These are phyloP conservation scores for Molossus alvarezi DNA, from an alignment of 2,797 vertebrate species.

Conservation along the genomic window DNA sequence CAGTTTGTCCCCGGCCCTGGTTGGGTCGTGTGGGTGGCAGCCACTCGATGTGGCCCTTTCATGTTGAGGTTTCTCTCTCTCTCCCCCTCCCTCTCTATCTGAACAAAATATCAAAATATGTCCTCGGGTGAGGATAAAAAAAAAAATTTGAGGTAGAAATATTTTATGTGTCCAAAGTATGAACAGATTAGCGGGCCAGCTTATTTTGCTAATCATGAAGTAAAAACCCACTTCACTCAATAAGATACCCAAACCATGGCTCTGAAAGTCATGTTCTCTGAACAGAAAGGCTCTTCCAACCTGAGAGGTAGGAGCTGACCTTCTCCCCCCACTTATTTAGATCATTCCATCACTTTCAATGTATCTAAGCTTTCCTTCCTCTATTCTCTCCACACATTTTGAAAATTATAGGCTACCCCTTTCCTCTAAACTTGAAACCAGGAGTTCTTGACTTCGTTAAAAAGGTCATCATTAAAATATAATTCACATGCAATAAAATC, in stretches of 20 bases:
- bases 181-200: not conserved
- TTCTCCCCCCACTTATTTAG: not conserved
- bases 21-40: no score
- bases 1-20: no score
- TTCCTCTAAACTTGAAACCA: slow-evolving; percentile 37
- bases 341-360: not conserved
- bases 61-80: no score
- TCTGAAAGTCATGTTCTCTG: not conserved
- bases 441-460: not conserved
- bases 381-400: not conserved
- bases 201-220: slow-evolving; percentile 31
- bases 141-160: not conserved
- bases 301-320: not conserved
- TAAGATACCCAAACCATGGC: not conserved
- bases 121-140: no score
- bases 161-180: slow-evolving; percentile 24
- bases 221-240: slow-evolving; percentile 18
- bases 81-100: no score
- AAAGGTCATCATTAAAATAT: not conserved
- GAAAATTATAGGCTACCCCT: not conserved
- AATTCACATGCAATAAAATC: no score
- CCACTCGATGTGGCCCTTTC: no score
- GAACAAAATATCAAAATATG: no score
- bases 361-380: not conserved
- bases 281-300: not conserved